These are phyloP conservation scores for Zonotrichia albicollis DNA, from an alignment of 2,797 vertebrate genomes.

Conservation along the genomic window DNA sequence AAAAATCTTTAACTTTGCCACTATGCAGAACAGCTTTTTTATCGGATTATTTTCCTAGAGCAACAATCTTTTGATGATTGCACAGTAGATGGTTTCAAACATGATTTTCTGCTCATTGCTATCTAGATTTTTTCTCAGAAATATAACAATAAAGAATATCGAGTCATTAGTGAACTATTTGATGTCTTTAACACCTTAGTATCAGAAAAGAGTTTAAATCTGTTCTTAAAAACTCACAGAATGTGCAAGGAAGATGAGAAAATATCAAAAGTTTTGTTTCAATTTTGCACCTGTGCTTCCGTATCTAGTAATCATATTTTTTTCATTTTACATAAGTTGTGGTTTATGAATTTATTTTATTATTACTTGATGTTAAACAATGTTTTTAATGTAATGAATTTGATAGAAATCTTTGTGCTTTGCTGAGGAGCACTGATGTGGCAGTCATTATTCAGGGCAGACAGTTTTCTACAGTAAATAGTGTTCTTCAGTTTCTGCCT, in stretches of 20 bases:
- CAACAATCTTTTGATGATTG: not conserved
- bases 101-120: not conserved
- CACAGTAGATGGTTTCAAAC: not conserved
- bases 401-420: not conserved
- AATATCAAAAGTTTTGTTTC: not conserved
- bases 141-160: not conserved
- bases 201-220: not conserved
- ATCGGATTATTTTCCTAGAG: not conserved
- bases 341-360: not conserved
- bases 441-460: not conserved
- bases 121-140: not conserved
- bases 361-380: not conserved
- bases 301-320: not conserved
- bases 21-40: not conserved
- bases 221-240: not conserved
- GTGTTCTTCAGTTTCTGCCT: not conserved
- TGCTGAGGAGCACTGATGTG: not conserved
- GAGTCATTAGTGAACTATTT: not conserved
- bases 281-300: not conserved
- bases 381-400: not conserved
- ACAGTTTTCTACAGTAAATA: not conserved
- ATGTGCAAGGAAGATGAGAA: not conserved
- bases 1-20: not conserved
- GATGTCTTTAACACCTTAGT: not conserved
- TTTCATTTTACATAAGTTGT: not conserved